Evolutionary conservation across 1,140 invertebrate species (phyloP).

Genomic region (Zaprionus vittiger): DNA sequence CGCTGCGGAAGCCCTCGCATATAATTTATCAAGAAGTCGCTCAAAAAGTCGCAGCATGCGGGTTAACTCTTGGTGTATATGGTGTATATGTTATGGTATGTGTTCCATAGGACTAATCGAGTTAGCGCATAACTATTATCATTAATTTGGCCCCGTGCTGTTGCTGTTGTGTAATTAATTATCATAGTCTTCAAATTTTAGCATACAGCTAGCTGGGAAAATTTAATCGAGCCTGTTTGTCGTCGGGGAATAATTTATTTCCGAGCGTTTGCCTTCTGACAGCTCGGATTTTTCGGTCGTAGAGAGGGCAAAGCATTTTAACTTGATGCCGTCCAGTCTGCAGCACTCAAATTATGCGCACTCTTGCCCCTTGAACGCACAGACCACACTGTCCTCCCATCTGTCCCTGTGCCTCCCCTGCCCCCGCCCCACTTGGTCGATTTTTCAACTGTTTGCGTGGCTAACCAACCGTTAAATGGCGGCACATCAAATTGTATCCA

Average conservation of each 20-base stretch:
- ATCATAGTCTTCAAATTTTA: constrained; percentile 6
- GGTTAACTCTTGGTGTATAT: background rate
- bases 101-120: background rate
- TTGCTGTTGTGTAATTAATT: constrained; percentile 19
- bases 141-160: constrained; percentile 5
- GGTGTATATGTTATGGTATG: background rate
- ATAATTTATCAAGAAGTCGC: constrained; percentile 56
- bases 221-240: constrained; percentile 43
- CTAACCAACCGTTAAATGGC: constrained; percentile 70
- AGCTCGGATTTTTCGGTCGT: constrained; percentile 33
- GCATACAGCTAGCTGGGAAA: background rate
- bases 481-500: constrained; percentile 53
- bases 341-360: constrained; percentile 40
- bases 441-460: constrained; percentile 69
- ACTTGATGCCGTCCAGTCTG: constrained; percentile 38
- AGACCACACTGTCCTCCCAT: background rate
- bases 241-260: constrained; percentile 48
- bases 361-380: constrained; percentile 16
- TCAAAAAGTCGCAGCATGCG: constrained; percentile 30
- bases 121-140: constrained; percentile 12
- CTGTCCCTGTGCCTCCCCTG: background rate
- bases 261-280: constrained; percentile 24
- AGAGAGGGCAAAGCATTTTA: constrained; percentile 21
- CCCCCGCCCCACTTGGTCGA: background rate
- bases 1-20: background rate